Percentiles rank a stretch among this genome's conserved stretches.
Evolutionary conservation across 2,888 invertebrate species (phyloP).

Genomic region (Clanis bilineata): DNA sequence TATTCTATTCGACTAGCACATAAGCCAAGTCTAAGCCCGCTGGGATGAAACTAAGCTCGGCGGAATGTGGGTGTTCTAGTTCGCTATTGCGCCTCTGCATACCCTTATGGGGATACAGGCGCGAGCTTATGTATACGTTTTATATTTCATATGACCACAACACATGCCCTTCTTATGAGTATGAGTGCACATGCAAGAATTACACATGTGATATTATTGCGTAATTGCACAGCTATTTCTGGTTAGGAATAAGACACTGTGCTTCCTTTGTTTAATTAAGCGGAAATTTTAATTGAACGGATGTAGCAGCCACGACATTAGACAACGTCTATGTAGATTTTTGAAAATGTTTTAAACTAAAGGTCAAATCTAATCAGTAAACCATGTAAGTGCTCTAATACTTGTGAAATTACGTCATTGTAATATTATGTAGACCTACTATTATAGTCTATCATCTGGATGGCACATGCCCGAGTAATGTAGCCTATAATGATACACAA

Average conservation of each 20-base stretch:
- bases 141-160: neutral
- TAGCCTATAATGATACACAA: neutral
- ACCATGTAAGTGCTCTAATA: too few relatives aligned
- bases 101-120: too few relatives aligned
- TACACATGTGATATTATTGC: constrained; percentile 1
- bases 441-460: neutral
- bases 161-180: neutral
- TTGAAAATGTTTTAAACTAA: too few relatives aligned
- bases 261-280: neutral
- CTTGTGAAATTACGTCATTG: neutral
- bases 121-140: too few relatives aligned
- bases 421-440: too few relatives aligned
- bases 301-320: neutral
- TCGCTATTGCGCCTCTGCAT: too few relatives aligned
- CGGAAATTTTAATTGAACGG: neutral
- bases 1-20: too few relatives aligned
- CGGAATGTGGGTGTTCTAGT: too few relatives aligned
- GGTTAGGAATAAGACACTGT: neutral
- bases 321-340: neutral
- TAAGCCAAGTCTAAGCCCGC: too few relatives aligned
- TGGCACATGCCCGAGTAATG: neutral
- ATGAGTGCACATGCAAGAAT: neutral
- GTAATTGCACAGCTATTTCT: neutral
- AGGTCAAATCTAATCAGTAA: too few relatives aligned
- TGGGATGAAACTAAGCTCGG: too few relatives aligned